Conservation (phyloP, 2,888 invertebrate species). For the Parthenolecanium corni region DNA sequence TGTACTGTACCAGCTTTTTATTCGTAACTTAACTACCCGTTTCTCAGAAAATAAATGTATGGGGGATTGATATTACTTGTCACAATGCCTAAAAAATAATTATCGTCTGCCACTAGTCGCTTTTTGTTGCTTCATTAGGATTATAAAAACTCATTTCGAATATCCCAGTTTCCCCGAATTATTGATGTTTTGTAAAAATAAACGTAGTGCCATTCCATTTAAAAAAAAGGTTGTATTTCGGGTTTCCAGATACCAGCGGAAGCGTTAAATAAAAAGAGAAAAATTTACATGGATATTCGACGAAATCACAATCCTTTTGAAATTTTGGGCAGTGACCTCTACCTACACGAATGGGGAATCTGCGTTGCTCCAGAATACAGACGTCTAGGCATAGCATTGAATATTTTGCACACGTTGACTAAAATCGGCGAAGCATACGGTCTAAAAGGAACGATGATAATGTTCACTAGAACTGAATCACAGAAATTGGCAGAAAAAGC, state of each 20-base stretch:
- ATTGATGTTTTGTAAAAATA: no score
- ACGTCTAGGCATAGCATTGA: conserved; percentile 13
- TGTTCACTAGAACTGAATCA: conserved; percentile 21
- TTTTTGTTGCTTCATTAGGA: no score
- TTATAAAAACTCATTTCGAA: no score
- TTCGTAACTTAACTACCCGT: no score
- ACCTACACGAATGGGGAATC: conserved; percentile 28
- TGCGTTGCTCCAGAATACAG: conserved; percentile 20
- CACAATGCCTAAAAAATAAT: no score
- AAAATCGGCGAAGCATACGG: conserved; percentile 1
- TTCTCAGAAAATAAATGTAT: no score
- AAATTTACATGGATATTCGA: conserved; percentile 16
- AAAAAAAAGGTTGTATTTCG: no score
- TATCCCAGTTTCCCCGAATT: no score
- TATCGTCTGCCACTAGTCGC: no score
- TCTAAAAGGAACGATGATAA: conserved; percentile 11
- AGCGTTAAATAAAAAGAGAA: conserved; percentile 8
- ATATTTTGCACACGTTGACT: conserved; percentile 8
- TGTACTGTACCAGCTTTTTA: no score
- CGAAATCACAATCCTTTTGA: conserved; percentile 12
- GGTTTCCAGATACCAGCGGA: conserved; percentile 21
- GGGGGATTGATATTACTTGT: no score
- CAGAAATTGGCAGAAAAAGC: conserved; percentile 19
- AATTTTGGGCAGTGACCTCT: background rate
- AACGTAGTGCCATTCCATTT: no score